Base-by-base conservation (phyloP, 1,140 invertebrate genomes). In the Pachypsylla venusta region DNA sequence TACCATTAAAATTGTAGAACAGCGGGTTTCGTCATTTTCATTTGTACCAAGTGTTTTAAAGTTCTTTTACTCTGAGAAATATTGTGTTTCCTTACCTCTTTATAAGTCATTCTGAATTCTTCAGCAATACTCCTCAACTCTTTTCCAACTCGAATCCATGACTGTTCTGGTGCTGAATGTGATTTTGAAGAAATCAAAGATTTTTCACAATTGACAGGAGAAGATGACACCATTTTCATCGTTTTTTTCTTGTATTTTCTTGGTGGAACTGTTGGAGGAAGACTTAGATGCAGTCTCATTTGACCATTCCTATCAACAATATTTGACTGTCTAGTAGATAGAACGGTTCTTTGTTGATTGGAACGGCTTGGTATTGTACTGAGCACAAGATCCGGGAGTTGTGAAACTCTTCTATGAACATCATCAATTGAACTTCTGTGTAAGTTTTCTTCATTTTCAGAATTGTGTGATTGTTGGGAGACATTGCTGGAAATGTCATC, bases 21-120 rank as follows among this genome's bases (percentile, higher is more conserved):
- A n/a, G n/a, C n/a, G n/a, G n/a, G n/a, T n/a, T n/a, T n/a, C n/a
- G n/a, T n/a, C n/a, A n/a, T n/a, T n/a, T n/a, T n/a, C n/a, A n/a
- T n/a, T n/a, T n/a, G n/a, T n/a, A n/a, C n/a, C n/a, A n/a, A n/a
- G n/a, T n/a, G n/a, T n/a, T n/a, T n/a, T n/a, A n/a, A n/a, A n/a
- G n/a, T n/a, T n/a, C n/a, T n/a, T n/a, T n/a, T n/a, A n/a, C n/a
- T n/a, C n/a, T n/a, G n/a, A n/a, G n/a, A n/a, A n/a, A n/a, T n/a
- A n/a, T n/a, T n/a, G n/a, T n/a, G n/a, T n/a, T n/a, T n/a, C n/a
- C 26, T 57, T 30, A 57, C 55, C 55, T 27, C 28, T 57, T 57
- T 26, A 20, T 28, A 57, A 57, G 20, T 27, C 16, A 26, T 14
- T 26, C 55, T 26, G 26, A 57, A 57, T 14, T 27, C 25, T 26